Evolutionary conservation across 1,140 invertebrate species (phyloP).

Genomic region (Plectrocnemia conspersa): DNA sequence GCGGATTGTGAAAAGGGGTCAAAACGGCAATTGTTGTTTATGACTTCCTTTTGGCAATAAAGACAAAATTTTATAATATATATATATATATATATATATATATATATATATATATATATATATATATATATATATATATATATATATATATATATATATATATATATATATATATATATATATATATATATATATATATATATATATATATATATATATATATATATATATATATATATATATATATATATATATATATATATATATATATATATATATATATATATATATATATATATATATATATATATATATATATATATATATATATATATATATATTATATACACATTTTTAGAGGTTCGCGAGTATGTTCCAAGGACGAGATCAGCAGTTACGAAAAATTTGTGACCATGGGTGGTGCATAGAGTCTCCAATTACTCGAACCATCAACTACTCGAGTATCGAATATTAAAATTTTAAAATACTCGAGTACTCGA

Average conservation of each 20-base stretch:
- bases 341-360: not conserved
- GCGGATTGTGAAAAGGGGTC: too few species aligned
- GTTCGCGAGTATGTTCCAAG: too few species aligned
- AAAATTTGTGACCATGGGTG: too few species aligned
- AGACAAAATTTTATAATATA: not conserved
- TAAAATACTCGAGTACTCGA: too few species aligned
- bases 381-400: too few species aligned
- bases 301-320: conserved; percentile 9
- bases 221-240: not conserved
- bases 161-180: conserved; percentile 3
- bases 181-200: not conserved
- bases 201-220: not conserved
- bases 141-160: conserved; percentile 10
- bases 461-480: too few species aligned
- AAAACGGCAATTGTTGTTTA: too few species aligned
- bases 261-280: conserved; percentile 1
- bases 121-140: not conserved
- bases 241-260: not conserved
- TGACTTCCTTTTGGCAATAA: too few species aligned
- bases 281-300: conserved; percentile 1
- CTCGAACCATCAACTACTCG: too few species aligned
- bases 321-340: conserved; percentile 7
- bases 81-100: conserved; percentile 16
- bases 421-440: too few species aligned
- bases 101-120: conserved; percentile 9